These are phyloP conservation scores for Lithophane semibrunnea DNA, from an alignment of 2,888 invertebrate species.

Conservation along the genomic window DNA sequence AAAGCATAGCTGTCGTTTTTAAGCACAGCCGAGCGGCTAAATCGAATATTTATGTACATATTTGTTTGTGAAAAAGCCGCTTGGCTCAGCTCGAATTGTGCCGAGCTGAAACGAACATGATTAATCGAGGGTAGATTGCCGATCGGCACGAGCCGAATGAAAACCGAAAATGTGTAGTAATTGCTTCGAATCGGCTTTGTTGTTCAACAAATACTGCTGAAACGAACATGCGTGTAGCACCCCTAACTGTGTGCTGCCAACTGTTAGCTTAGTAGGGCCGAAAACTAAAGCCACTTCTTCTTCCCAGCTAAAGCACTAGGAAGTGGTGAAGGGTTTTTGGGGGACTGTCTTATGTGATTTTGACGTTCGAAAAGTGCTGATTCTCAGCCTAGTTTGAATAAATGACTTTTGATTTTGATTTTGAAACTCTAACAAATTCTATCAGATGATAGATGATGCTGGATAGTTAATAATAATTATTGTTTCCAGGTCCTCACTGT, in stretches of 20 bases:
- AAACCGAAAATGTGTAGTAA: background rate
- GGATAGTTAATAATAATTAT: background rate
- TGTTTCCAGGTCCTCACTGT: conserved; percentile 76
- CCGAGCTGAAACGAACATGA: background rate
- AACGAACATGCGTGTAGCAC: background rate
- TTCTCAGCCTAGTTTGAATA: too few species aligned
- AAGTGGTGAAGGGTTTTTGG: too few species aligned
- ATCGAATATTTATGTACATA: background rate
- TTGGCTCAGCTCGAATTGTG: background rate
- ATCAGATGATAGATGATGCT: background rate
- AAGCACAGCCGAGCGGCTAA: background rate
- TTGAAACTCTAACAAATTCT: background rate
- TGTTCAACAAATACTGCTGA: background rate
- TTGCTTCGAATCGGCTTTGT: background rate
- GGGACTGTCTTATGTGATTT: too few species aligned
- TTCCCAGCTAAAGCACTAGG: too few species aligned
- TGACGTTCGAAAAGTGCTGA: too few species aligned
- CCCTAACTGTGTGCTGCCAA: background rate
- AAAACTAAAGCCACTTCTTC: background rate
- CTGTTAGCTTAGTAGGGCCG: background rate
- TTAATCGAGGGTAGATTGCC: background rate
- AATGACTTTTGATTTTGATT: too few species aligned
- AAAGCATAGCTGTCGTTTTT: too few species aligned
- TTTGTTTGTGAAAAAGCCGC: background rate
- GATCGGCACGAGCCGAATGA: background rate